Percentiles rank a stretch among this genome's conserved stretches.
These are phyloP conservation scores for Armadillidium nasatum DNA, from an alignment of 1,140 invertebrate species.

Conservation along the genomic window DNA sequence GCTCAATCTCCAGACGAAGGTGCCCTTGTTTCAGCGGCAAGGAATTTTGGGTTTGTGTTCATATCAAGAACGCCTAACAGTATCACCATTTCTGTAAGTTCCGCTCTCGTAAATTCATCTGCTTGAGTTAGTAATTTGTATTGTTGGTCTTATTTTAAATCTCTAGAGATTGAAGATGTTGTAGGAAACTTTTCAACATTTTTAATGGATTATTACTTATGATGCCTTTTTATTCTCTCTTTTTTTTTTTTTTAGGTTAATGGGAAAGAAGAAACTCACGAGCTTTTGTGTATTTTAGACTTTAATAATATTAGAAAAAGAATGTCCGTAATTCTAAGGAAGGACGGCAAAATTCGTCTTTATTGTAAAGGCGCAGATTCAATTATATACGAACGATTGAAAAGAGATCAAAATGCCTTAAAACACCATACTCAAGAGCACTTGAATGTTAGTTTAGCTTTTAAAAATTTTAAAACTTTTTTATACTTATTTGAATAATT, in stretches of 20 bases:
- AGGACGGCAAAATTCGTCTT: constrained; percentile 77
- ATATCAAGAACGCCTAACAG: constrained; percentile 85
- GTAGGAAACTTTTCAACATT: too few species aligned
- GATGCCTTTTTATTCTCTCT: too few species aligned
- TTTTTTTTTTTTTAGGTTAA: constrained; percentile 55
- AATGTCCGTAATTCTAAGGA: constrained; percentile 94
- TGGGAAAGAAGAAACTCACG: constrained; percentile 81
- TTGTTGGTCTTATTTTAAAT: too few species aligned
- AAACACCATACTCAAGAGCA: constrained; percentile 80
- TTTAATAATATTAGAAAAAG: constrained; percentile 98
- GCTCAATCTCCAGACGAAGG: constrained; percentile 98
- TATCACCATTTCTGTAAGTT: constrained; percentile 70
- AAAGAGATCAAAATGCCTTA: constrained; percentile 66
- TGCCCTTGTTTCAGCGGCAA: constrained; percentile 90
- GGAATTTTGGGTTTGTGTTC: constrained; percentile 99
- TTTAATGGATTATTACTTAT: too few species aligned
- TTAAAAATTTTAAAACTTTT: too few species aligned
- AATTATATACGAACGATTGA: constrained; percentile 90
- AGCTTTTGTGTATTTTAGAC: constrained; percentile 94
- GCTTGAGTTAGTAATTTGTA: too few species aligned
- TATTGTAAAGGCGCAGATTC: constrained; percentile 99
- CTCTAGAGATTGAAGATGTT: too few species aligned
- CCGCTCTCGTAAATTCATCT: too few species aligned
- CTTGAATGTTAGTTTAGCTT: constrained; percentile 73
- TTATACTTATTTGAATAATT: too few species aligned